phyloP scores from a whole-genome alignment of 2,888 invertebrate genomes.

The Alviniconcha strummeri region DNA sequence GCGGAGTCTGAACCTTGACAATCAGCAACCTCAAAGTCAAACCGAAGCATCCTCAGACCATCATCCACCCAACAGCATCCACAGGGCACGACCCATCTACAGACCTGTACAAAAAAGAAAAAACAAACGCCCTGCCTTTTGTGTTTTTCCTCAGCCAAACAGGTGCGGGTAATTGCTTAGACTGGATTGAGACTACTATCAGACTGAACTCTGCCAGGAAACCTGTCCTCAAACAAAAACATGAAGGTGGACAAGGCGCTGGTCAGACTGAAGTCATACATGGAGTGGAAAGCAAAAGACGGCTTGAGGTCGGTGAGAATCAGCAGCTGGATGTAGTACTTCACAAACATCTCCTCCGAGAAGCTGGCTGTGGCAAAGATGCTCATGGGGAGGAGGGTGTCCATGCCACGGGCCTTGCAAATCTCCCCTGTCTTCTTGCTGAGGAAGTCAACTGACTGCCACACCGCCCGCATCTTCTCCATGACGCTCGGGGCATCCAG shows the following conservation, averaged over 20 bases:
- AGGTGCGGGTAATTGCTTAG: too few relatives aligned
- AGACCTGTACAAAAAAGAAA: too few relatives aligned
- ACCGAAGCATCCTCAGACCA: too few relatives aligned
- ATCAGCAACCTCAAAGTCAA: too few relatives aligned
- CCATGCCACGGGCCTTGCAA: conserved; percentile 22
- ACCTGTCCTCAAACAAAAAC: conserved; percentile 25
- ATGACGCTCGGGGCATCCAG: conserved; percentile 4
- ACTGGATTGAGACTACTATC: too few relatives aligned
- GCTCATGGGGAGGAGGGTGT: conserved; percentile 27
- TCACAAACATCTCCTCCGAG: conserved; percentile 20
- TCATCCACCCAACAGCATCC: too few relatives aligned
- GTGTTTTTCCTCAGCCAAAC: too few relatives aligned
- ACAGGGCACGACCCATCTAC: too few relatives aligned
- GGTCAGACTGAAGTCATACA: conserved; percentile 28
- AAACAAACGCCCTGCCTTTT: too few relatives aligned
- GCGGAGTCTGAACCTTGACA: too few relatives aligned
- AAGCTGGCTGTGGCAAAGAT: conserved; percentile 30
- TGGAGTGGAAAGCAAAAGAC: conserved; percentile 22
- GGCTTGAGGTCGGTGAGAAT: conserved; percentile 27
- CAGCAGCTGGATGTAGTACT: conserved; percentile 28
- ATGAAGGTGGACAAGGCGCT: conserved; percentile 24
- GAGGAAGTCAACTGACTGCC: conserved; percentile 15
- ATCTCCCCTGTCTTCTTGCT: conserved; percentile 12
- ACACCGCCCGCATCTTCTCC: conserved; percentile 20
- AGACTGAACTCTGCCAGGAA: not conserved